A percentile compares a stretch with the other conserved stretches of the same genome.
Evolutionary conservation across 1,140 invertebrate genomes (phyloP).

Genomic region (Protaetia brevitarsis): DNA sequence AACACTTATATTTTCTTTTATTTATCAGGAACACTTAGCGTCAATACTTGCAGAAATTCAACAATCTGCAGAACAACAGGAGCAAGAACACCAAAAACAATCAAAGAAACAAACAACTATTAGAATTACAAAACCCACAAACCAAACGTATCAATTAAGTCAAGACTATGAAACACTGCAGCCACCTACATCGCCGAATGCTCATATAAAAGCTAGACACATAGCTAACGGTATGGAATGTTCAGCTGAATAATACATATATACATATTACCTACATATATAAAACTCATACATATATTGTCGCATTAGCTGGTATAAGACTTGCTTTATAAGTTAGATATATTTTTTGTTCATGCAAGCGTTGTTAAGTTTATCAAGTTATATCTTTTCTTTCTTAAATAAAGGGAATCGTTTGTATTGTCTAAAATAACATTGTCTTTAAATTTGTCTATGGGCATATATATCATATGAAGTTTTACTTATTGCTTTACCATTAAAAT

Average conservation of each 20-base stretch:
- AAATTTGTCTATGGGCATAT: too few relatives aligned
- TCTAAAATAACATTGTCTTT: too few relatives aligned
- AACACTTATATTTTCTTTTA: background rate
- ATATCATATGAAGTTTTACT: too few relatives aligned
- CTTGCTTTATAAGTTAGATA: too few relatives aligned
- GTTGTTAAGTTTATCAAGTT: too few relatives aligned
- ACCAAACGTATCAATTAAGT: background rate
- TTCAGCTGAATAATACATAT: background rate
- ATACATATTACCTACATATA: background rate
- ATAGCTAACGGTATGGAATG: slow-evolving; percentile 7
- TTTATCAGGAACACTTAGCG: background rate
- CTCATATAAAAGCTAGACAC: slow-evolving; percentile 5
- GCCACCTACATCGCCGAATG: background rate
- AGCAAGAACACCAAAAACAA: background rate
- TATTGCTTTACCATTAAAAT: too few relatives aligned
- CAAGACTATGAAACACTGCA: slow-evolving; percentile 7
- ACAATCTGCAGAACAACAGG: background rate
- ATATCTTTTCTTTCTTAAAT: too few relatives aligned
- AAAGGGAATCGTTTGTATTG: too few relatives aligned
- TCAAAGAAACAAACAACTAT: background rate
- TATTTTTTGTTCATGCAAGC: too few relatives aligned
- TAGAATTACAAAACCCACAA: background rate
- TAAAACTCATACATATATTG: background rate
- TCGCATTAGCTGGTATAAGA: too few relatives aligned
- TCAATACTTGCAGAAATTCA: background rate